Evolutionary conservation across 2,113 vertebrate species (phyloP), one percentile per base, ranked within the genome.

Genomic region (Passer domesticus): DNA sequence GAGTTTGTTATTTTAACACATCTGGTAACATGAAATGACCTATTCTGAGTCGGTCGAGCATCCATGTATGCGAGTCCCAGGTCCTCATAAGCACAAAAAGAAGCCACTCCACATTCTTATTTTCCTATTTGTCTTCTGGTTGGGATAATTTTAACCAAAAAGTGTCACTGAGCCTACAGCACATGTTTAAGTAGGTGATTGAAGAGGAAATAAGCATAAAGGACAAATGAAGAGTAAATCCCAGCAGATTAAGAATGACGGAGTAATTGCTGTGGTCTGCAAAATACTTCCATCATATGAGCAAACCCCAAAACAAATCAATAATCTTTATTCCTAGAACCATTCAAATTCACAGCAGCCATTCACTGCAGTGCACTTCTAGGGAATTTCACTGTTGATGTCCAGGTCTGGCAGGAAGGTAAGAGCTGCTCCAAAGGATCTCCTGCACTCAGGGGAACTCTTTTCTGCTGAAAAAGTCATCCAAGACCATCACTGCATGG

Each of bases 1-100:
- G 67, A 87, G 84, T 94, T 18, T 95, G 93, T 96, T 96, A 69
- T 94, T 97, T 94, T 94, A 92, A 85, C 84, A 93, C 89, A 92
- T 95, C 84, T 96, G 91, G 84, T 91, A 90, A 47, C 74, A 83
- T 44, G 30, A 69, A 96, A 31, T 77, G 79, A 59, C 78, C 82
- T 81, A 37, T 58, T 81, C 55, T 8, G 16, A 88, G 55, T 43
- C 1, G 0, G 4, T 3, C n/a, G 83, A 63, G 39, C 39, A 55
- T 86, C 21, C 33, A 4, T 56, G 47, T 14, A 10, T 7, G 41
- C 0, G 0, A 76, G 33, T 55, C 49, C 30, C 58, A 84, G 19
- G 69, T 33, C 63, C 63, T 73, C 55, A 63, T 17, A 74, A 52
- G 27, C 37, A 90, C 59, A 77, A 50, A 89, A 89, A 77, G 10